These are phyloP conservation scores for Conus canariensis DNA, from an alignment of 2,888 invertebrate genomes.

Conservation along the genomic window DNA sequence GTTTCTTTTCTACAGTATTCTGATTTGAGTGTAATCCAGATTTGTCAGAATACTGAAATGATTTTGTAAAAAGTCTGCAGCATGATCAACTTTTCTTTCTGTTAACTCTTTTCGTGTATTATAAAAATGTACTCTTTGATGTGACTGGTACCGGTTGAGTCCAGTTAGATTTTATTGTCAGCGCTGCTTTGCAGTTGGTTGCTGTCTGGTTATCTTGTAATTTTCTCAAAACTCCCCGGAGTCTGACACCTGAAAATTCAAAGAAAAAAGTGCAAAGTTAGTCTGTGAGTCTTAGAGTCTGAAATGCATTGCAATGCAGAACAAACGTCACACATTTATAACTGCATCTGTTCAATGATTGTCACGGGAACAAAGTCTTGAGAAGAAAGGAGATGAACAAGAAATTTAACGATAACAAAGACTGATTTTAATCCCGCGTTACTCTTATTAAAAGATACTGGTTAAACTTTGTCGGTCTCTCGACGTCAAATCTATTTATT, in stretches of 20 bases:
- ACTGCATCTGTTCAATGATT: no score
- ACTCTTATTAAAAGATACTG: background rate
- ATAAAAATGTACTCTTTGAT: background rate
- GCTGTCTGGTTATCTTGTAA: background rate
- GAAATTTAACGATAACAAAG: background rate
- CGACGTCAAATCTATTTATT: no score
- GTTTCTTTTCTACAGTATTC: no score
- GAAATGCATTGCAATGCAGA: no score
- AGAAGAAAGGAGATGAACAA: no score
- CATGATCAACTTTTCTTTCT: background rate
- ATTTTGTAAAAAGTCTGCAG: background rate
- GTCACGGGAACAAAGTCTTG: no score
- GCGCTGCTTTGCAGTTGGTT: no score
- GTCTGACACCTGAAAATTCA: background rate
- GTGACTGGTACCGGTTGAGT: background rate
- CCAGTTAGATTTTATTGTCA: background rate
- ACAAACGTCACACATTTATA: no score
- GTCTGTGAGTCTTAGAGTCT: background rate
- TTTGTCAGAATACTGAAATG: background rate
- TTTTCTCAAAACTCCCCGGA: background rate
- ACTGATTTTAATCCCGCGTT: background rate
- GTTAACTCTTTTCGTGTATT: background rate
- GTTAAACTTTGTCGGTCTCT: no score
- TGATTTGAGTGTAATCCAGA: background rate
- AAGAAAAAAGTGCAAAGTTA: background rate